Conservation (phyloP, 2,113 vertebrate species). For the Chloroceryle aenea region DNA sequence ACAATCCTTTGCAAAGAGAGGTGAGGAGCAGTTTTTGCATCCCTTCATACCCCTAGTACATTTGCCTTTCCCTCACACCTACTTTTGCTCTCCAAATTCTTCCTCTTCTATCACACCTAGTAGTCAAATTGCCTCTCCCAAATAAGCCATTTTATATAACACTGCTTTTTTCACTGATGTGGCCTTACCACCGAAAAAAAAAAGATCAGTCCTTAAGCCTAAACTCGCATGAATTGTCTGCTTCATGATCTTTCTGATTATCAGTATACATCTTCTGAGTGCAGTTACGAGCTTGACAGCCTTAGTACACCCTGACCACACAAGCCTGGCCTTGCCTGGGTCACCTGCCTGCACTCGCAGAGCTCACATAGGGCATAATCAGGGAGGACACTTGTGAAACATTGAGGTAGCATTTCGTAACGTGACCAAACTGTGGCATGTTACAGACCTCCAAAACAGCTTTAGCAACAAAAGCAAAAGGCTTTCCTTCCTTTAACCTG, state of each 20-base stretch:
- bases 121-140: neutral
- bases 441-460: neutral
- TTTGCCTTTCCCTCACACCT: neutral
- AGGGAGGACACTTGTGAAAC: neutral
- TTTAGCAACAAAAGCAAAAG: neutral
- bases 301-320: neutral
- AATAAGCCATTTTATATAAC: neutral
- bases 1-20: neutral
- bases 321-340: neutral
- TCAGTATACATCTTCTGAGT: rapidly evolving
- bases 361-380: neutral
- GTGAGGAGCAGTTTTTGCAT: neutral
- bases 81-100: neutral
- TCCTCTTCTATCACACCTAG: neutral
- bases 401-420: neutral
- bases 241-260: neutral
- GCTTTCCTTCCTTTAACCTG: neutral
- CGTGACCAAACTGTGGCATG: rapidly evolving
- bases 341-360: neutral
- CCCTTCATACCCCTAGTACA: rapidly evolving
- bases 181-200: neutral
- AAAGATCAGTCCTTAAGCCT: neutral
- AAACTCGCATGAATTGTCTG: neutral
- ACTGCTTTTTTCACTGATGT: neutral
- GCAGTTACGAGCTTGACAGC: neutral